Conservation (phyloP, 2,113 vertebrate genomes). For the Tachycineta bicolor region DNA sequence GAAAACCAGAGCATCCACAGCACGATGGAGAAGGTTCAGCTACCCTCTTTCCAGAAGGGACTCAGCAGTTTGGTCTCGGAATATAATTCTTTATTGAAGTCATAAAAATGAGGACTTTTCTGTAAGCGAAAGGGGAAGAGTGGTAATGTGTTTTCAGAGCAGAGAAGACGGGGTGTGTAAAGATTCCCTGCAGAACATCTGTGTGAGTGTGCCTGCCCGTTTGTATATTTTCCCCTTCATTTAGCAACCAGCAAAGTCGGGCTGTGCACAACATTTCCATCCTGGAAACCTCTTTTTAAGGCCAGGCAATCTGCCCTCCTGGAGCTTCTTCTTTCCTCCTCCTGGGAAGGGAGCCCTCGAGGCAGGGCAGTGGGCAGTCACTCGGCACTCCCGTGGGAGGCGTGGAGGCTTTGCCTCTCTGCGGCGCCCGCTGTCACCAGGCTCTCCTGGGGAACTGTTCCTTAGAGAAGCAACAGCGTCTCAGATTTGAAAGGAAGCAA, state of each 20-base stretch:
- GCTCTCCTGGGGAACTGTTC: not conserved
- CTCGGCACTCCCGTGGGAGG: not conserved
- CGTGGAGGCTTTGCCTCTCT: not conserved
- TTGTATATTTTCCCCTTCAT: constrained; percentile 3
- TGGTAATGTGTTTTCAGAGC: not conserved
- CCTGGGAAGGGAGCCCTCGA: not conserved
- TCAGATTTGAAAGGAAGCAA: not conserved
- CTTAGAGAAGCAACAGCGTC: not conserved
- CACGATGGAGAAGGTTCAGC: not conserved
- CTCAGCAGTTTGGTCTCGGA: not conserved
- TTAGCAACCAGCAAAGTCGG: not conserved
- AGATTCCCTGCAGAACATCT: not conserved
- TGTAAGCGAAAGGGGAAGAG: not conserved
- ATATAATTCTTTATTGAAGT: not conserved
- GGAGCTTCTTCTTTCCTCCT: not conserved
- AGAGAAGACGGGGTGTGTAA: not conserved
- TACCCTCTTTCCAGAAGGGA: not conserved
- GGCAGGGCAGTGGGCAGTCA: not conserved
- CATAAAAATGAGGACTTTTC: not conserved
- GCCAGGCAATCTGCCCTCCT: not conserved
- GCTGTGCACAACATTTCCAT: not conserved
- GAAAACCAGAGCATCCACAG: not conserved
- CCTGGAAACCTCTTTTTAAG: constrained; percentile 31
- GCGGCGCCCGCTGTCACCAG: not conserved
- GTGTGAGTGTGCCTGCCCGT: not conserved